Conservation (phyloP, 2,797 vertebrate genomes). For the Strix occidentalis region DNA sequence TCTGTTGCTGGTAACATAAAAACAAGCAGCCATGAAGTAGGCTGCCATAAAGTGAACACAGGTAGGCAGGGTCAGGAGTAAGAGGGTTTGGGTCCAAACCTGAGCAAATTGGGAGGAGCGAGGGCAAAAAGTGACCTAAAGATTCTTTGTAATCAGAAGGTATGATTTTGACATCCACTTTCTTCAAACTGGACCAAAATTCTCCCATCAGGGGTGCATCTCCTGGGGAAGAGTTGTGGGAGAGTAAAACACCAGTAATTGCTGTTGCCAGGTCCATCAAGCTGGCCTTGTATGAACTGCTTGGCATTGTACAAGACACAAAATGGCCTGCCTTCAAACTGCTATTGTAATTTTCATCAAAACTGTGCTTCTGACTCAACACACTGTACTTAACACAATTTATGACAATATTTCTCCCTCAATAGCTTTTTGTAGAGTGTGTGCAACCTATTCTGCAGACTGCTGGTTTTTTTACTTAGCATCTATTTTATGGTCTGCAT, state of each 20-base stretch:
- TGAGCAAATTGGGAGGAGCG: background rate
- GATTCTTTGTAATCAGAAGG: background rate
- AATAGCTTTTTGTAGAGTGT: conserved; percentile 39
- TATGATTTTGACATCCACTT: background rate
- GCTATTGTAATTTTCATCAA: conserved; percentile 14
- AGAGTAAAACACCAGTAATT: background rate
- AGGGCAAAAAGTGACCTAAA: background rate
- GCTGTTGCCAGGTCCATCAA: background rate
- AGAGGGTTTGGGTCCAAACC: background rate
- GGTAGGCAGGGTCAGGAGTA: background rate
- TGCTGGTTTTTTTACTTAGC: conserved; percentile 56
- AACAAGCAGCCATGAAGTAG: accelerated
- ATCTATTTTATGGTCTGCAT: conserved; percentile 53
- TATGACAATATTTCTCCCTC: conserved; percentile 57
- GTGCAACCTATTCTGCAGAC: conserved; percentile 51
- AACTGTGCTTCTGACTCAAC: background rate
- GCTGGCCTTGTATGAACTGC: background rate
- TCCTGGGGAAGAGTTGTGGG: background rate
- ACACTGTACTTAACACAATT: conserved; percentile 27
- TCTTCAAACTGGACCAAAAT: background rate
- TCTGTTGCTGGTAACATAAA: background rate
- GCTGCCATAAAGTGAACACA: background rate
- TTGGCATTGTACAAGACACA: background rate
- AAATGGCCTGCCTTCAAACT: background rate
- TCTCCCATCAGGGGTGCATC: background rate